Evolutionary conservation across 2,113 vertebrate species (phyloP).

Genomic region (Heloderma charlesbogerti): DNA sequence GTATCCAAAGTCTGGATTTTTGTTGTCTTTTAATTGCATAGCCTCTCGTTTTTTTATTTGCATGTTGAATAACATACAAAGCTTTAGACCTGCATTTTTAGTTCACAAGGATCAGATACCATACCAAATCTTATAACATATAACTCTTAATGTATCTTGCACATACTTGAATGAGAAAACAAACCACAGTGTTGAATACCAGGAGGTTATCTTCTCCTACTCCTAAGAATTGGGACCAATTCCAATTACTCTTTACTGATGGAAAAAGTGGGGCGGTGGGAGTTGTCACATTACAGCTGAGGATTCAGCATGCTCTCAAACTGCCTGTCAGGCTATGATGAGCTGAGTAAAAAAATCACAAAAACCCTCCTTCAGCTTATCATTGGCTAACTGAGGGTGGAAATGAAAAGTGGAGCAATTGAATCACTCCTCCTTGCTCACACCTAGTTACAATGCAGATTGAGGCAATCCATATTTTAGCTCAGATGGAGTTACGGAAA

Average conservation of each 20-base stretch:
- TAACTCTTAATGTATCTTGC: conserved; percentile 27
- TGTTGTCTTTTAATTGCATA: conserved; percentile 29
- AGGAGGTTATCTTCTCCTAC: conserved; percentile 3
- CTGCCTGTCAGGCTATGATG: not conserved
- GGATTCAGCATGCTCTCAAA: not conserved
- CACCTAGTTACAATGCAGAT: not conserved
- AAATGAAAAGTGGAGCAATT: too few species aligned
- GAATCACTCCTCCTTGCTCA: not conserved
- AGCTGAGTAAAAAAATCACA: not conserved
- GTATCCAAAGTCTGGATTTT: conserved; percentile 13
- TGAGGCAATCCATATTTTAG: not conserved
- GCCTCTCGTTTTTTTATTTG: not conserved
- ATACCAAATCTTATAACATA: conserved; percentile 35
- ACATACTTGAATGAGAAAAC: conserved; percentile 53
- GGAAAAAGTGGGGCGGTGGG: not conserved
- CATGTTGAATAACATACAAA: conserved; percentile 16
- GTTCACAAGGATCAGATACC: conserved; percentile 17
- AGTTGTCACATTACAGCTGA: not conserved
- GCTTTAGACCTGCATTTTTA: conserved; percentile 11
- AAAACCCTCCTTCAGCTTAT: not conserved
- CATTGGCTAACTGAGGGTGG: not conserved
- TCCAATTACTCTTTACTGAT: not conserved
- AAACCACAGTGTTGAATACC: conserved; percentile 35
- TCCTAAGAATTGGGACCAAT: conserved; percentile 35
- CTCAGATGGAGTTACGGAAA: not conserved